Percentiles rank a stretch among this genome's conserved stretches.
These are phyloP conservation scores for Caenorhabditis japonica DNA, from an alignment of 2,888 invertebrate species.

Conservation along the genomic window DNA sequence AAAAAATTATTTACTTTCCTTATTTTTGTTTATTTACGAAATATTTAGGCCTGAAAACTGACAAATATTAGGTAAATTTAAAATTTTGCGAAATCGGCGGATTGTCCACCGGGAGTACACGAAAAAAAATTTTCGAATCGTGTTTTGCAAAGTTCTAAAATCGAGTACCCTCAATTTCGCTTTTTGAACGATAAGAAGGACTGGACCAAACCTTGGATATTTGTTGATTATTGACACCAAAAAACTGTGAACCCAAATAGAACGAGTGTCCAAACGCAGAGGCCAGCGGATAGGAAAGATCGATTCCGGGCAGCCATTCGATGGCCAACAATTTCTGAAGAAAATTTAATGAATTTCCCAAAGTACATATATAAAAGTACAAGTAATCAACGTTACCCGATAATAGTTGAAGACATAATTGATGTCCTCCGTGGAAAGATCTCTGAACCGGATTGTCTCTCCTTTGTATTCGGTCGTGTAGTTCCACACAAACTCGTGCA, in stretches of 20 bases:
- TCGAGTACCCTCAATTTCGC: too few relatives aligned
- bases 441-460: constrained; percentile 53
- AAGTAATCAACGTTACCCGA: constrained; percentile 50
- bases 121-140: too few relatives aligned
- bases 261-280: constrained; percentile 65
- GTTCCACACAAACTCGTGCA: constrained; percentile 63
- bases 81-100: too few relatives aligned
- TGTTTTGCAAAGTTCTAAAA: too few relatives aligned
- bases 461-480: constrained; percentile 47
- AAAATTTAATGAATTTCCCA: background rate
- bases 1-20: too few relatives aligned
- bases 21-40: too few relatives aligned
- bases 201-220: constrained; percentile 16
- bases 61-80: too few relatives aligned
- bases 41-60: too few relatives aligned
- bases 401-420: constrained; percentile 65
- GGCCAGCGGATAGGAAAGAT: constrained; percentile 67
- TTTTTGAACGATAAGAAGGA: too few relatives aligned
- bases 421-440: constrained; percentile 56
- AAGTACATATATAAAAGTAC: constrained; percentile 8
- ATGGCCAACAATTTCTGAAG: constrained; percentile 53
- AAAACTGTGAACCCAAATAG: constrained; percentile 69
- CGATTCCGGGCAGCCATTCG: constrained; percentile 54
- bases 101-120: too few relatives aligned
- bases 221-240: constrained; percentile 64